Base-by-base conservation (phyloP, 2,888 invertebrate genomes). In the Acleris literana region DNA sequence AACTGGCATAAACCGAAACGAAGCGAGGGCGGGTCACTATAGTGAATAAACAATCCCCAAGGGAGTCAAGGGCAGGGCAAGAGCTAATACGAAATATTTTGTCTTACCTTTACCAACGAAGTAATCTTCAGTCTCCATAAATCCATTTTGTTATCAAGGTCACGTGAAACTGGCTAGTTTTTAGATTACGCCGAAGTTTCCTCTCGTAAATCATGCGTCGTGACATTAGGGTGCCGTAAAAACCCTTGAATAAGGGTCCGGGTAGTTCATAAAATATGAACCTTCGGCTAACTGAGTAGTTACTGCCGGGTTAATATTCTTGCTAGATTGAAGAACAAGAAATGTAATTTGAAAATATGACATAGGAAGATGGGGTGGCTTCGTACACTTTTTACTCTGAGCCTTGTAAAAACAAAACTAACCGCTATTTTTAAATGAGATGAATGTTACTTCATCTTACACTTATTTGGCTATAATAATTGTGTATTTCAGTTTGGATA, bases 181-280 rank as follows among this genome's bases (percentile, higher is more conserved):
- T 39, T 52, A 65, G 60, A 44, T 61, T 48, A 52, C 29, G n/a
- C 43, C 46, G 33, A 54, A 20, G 46, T 20, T 49, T 46, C 46
- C 57, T 18, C 11, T 9, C 61, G 18, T 66, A 62, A 57, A 62
- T 66, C 61, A 62, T 62, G 46, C 48, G 39, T 5, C 59, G 49
- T 57, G 66, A 57, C 66, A 62, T 56, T 61, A 57, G 46, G 62
- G 25, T 52, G 60, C 46, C 66, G 51, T 66, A 66, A 66, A 66
- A 66, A 65, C 44, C 66, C 57, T 62, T 62, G 62, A 62, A 56
- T 52, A 57, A 56, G 62, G 66, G 62, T 17, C 43, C 29, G 49
- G 58, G 58, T 33, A 49, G 48, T 51, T 62, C 53, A 53, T 66
- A 52, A 66, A 66, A 62, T 66, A 66, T 66, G 66, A 57, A 62